A percentile compares a stretch with the other conserved stretches of the same genome.
Evolutionary conservation across 2,797 vertebrate genomes (phyloP).

Genomic region (Heteromormyrus szaboi): DNA sequence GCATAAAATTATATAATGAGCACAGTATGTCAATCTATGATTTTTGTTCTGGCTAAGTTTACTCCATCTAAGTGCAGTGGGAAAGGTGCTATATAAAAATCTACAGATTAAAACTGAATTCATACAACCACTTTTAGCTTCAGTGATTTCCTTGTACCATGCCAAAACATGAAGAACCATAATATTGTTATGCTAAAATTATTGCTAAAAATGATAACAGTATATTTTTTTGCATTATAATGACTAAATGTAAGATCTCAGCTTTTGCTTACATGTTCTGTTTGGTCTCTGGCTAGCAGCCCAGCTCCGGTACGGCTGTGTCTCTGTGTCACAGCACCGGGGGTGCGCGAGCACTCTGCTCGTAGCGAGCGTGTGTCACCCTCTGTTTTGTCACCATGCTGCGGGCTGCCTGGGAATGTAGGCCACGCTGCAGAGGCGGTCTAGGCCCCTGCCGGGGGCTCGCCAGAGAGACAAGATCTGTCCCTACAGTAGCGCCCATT

Average conservation of each 20-base stretch:
- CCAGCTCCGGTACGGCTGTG: background rate
- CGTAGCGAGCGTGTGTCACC: slow-evolving; percentile 36
- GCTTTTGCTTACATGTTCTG: background rate
- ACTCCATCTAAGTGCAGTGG: background rate
- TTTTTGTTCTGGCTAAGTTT: background rate
- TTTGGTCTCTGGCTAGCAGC: background rate
- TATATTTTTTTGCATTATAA: background rate
- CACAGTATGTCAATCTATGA: background rate
- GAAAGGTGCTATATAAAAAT: background rate
- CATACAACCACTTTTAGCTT: background rate
- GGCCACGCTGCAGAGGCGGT: slow-evolving; percentile 25
- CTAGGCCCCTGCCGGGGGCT: slow-evolving; percentile 19
- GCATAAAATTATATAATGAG: background rate
- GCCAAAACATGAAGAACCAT: background rate
- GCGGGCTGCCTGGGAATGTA: slow-evolving; percentile 34
- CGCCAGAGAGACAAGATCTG: slow-evolving; percentile 20
- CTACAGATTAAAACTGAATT: background rate
- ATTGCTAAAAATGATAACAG: background rate
- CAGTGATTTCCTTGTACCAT: background rate
- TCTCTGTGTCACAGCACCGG: slow-evolving; percentile 13
- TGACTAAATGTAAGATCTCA: background rate
- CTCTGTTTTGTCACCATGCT: slow-evolving; percentile 32
- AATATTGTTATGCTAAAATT: background rate
- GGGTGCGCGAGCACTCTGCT: background rate
- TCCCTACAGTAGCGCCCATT: slow-evolving; percentile 29